phyloP scores from a whole-genome alignment of 92 coral and sea anemone genomes.

The Actinostola sp. region DNA sequence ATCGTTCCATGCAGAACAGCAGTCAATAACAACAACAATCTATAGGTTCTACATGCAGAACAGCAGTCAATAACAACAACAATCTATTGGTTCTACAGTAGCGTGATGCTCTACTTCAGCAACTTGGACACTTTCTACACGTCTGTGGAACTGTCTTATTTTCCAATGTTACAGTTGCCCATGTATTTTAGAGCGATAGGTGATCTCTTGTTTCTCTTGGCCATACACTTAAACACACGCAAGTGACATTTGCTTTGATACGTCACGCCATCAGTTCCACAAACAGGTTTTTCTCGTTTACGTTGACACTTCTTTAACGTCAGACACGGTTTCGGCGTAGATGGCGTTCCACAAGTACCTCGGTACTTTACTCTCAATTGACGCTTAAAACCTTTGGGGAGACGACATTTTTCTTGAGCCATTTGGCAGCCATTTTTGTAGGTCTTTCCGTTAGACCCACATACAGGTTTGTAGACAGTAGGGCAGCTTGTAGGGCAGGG shows the following conservation, averaged over 20 bases:
- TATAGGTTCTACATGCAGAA: no score
- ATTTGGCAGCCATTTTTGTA: slow-evolving; percentile 86
- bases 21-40: no score
- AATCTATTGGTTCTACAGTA: no score
- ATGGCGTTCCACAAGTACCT: slow-evolving; percentile 56
- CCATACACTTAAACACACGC: slow-evolving; percentile 76
- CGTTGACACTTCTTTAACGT: slow-evolving; percentile 61
- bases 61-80: no score
- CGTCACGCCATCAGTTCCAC: slow-evolving; percentile 93
- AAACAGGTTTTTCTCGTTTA: slow-evolving; percentile 65
- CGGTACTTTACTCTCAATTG: slow-evolving; percentile 52
- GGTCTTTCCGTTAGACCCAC: slow-evolving; percentile 82
- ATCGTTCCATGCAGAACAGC: no score
- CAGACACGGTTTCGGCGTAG: slow-evolving; percentile 69
- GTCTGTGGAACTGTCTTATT: no score
- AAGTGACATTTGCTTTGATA: slow-evolving; percentile 84
- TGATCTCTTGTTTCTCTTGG: slow-evolving; percentile 48
- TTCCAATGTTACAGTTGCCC: slow-evolving; percentile 34
- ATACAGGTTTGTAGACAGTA: slow-evolving; percentile 64
- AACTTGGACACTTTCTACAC: no score
- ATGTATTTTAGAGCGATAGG: slow-evolving; percentile 47
- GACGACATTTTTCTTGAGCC: slow-evolving; percentile 69
- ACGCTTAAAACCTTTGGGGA: slow-evolving; percentile 64
- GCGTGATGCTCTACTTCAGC: no score
- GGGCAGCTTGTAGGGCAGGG: slow-evolving; percentile 77